A percentile compares a stretch with the other conserved stretches of the same genome.
Conservation (phyloP, 2,797 vertebrate genomes). For the Naso thynnoides region DNA sequence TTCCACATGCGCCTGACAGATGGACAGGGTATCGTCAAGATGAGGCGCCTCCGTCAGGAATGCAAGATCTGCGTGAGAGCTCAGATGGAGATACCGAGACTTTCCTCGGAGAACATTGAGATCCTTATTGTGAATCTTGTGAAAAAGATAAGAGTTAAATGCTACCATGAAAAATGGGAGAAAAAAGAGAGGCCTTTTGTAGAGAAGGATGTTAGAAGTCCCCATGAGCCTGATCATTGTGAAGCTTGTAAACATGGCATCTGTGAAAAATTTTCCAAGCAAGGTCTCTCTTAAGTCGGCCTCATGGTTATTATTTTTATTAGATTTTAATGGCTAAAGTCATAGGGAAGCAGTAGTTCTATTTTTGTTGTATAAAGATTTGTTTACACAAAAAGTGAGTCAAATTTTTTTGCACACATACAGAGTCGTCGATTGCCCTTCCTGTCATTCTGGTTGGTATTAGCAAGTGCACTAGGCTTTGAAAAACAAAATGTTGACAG, state of each 20-base stretch:
- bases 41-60: constrained; percentile 63
- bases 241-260: constrained; percentile 70
- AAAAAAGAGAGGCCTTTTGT: fast-evolving
- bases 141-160: constrained; percentile 76
- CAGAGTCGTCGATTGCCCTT: too few species aligned
- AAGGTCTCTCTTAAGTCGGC: too few species aligned
- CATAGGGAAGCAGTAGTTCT: too few species aligned
- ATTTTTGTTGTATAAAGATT: too few species aligned
- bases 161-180: constrained; percentile 61
- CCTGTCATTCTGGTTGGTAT: too few species aligned
- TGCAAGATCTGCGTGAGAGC: constrained; percentile 59
- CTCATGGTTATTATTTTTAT: too few species aligned
- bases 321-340: too few species aligned
- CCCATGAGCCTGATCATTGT: constrained; percentile 78
- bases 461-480: too few species aligned
- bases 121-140: constrained; percentile 76
- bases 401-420: too few species aligned
- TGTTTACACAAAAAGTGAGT: too few species aligned
- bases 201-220: constrained; percentile 49
- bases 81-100: constrained; percentile 53
- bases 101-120: constrained; percentile 40
- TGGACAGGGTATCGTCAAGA: constrained; percentile 63
- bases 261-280: constrained; percentile 42
- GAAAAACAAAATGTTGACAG: too few species aligned
- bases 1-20: constrained; percentile 70